Base-by-base conservation (phyloP, 2,113 vertebrate genomes). In the Percopsis transmontana region DNA sequence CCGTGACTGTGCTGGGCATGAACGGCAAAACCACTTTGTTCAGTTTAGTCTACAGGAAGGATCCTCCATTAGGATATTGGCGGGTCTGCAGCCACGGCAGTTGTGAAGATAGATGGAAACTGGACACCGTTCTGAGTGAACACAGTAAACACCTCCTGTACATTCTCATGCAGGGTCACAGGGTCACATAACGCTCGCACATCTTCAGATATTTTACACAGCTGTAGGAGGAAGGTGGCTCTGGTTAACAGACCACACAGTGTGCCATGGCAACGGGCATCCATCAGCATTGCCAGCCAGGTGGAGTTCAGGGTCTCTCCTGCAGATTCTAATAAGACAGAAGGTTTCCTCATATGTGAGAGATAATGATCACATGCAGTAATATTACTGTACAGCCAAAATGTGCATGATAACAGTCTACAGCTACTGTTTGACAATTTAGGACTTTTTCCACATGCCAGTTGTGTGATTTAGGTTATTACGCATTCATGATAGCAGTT, bases 271-370 rank as follows among this genome's bases (percentile, higher is more conserved):
- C 96, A 89, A 54, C 47, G 78, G 12, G 93, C 85, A 58, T 94
- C 90, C 40, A 78, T 74, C 59, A 94, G 87, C 0, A 89, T 89
- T 79, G 87, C 79, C 80, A 95, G 82, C 92, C 77, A 88, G 64
- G 66, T 73, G 2, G 40, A 0, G 1, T 67, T 83, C 66, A 83
- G 27, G 0, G 0, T 70, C 14, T 59, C 66, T 39, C 72, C 91
- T 91, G 27, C 40, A 89, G 72, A 39, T 0, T 72, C 19, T 70
- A 74, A 19, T 33, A 62, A 60, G 12, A 65, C 50, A 68, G 2
- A 38, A 19, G n/a, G 45, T 51, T n/a, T 48, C n/a, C n/a, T 18
- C n/a, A 16, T n/a, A n/a, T 23, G 11, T 33, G 39, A 24, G 4
- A 15, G n/a, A 9, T 45, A 0, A 14, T 59, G 14, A 68, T 40